Evolutionary conservation across 1,140 invertebrate species (phyloP), one percentile per base, ranked within the genome.

Genomic region (Cryptotermes secundus): DNA sequence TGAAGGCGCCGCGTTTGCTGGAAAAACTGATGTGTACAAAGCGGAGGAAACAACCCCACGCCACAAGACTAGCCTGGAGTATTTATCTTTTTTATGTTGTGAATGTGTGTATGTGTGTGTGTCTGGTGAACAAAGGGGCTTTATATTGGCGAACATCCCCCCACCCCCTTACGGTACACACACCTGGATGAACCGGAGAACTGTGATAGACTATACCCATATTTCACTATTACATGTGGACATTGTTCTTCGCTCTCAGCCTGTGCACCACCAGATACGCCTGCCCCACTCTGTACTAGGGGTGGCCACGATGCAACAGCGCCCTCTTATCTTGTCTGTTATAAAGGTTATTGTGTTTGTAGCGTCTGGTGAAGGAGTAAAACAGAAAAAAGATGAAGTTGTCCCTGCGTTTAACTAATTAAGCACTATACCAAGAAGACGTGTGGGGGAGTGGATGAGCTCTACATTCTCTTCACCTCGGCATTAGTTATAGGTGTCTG

Each of bases 181-280:
- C 59, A 72, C 59, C 59, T 72, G 59, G 59, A 72, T 72, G 59
- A 31, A 31, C 7, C 4, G 59, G n/a, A 16, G 59, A 3, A 31
- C 16, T 3, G 3, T 72, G 59, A 72, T 72, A 72, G 59, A 72
- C 59, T n/a, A 72, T 59, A 59, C 53, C 53, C 24, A 59, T 72
- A 82, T 45, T 36, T 82, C 81, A 45, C 81, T 82, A 82, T 82
- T 82, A 36, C 42, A 82, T 45, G 81, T 49, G 81, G 26, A 82
- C 81, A 45, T 82, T 82, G 38, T 82, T 82, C 81, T 82, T 82
- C 36, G 35, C 53, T 9, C 53, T 26, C 59, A 72, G 26, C 59
- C 59, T 72, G 26, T 72, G 59, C 59, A 72, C 4, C 59, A 72
- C 19, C n/a, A 31, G 59, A 72, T 72, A 26, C 14, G n/a, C 31